These are phyloP conservation scores for Drosophila suboccidentalis DNA, from an alignment of 2,888 invertebrate genomes.

Conservation along the genomic window DNA sequence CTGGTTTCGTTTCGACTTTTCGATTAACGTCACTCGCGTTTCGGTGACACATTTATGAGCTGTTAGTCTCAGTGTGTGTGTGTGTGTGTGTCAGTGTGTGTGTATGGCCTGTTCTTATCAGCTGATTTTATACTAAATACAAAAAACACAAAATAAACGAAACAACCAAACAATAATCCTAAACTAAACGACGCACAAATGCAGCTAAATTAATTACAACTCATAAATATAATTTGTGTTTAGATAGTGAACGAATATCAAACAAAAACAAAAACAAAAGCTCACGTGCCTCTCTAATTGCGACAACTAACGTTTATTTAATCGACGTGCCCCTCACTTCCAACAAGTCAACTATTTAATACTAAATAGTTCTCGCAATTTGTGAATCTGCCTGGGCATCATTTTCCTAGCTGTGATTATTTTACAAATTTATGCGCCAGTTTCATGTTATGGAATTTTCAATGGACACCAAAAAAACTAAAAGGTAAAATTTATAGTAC, in stretches of 20 bases:
- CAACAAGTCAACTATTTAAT: conserved; percentile 8
- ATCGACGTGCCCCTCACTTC: conserved; percentile 12
- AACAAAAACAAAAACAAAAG: conserved; percentile 7
- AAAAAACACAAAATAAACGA: conserved; percentile 10
- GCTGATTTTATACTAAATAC: conserved; percentile 5
- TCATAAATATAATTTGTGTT: conserved; percentile 55
- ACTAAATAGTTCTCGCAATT: conserved; percentile 15
- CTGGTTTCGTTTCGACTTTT: conserved; percentile 20
- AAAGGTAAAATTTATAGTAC: conserved; percentile 68
- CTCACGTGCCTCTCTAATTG: conserved; percentile 74
- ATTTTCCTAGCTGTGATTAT: conserved; percentile 77
- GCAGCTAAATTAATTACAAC: conserved; percentile 52
- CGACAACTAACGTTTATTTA: conserved; percentile 49
- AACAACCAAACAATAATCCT: conserved; percentile 40
- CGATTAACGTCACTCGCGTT: conserved; percentile 52
- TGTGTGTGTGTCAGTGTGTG: conserved; percentile 15
- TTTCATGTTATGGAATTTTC: conserved; percentile 84
- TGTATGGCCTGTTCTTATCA: conserved; percentile 61
- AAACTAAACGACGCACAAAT: conserved; percentile 31
- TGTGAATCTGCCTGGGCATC: conserved; percentile 70
- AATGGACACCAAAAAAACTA: conserved; percentile 84
- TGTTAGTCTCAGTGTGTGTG: neutral
- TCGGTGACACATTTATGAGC: conserved; percentile 72
- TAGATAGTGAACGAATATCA: conserved; percentile 33
- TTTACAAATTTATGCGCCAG: conserved; percentile 81